Evolutionary conservation across 2,113 vertebrate species (phyloP).

Genomic region (Paramormyrops kingsleyae): DNA sequence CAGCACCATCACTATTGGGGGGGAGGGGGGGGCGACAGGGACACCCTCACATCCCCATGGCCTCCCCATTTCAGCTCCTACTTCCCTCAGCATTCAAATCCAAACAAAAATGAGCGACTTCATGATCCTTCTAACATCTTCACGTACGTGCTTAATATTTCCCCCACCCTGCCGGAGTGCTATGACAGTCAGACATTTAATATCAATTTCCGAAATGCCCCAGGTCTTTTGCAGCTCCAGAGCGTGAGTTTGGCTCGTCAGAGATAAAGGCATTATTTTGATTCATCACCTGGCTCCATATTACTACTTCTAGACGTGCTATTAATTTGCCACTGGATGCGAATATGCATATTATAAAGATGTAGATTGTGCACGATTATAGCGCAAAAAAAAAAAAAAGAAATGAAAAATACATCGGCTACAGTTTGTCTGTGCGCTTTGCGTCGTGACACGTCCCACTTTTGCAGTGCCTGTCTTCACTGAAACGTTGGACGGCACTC

Average conservation of each 20-base stretch:
- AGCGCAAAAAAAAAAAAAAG: neutral
- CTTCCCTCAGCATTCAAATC: neutral
- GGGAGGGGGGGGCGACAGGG: too few relatives aligned
- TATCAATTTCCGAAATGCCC: slow-evolving; percentile 30
- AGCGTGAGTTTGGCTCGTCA: slow-evolving; percentile 14
- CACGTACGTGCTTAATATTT: slow-evolving; percentile 12
- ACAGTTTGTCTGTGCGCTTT: neutral
- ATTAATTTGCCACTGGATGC: neutral
- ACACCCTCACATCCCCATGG: neutral
- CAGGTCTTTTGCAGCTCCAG: slow-evolving; percentile 25
- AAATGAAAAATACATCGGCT: neutral
- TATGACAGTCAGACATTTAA: slow-evolving; percentile 33
- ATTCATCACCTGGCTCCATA: slow-evolving; percentile 6
- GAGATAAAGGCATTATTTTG: slow-evolving; percentile 21
- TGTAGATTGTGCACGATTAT: neutral
- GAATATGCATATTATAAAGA: neutral
- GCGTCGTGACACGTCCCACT: neutral
- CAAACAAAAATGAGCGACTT: neutral
- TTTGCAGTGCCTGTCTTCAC: neutral
- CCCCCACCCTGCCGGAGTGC: slow-evolving; percentile 3
- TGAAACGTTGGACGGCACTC: neutral
- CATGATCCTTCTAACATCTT: neutral
- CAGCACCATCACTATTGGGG: neutral
- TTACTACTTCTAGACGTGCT: neutral
- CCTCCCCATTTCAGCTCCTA: neutral